Evolutionary conservation across 2,113 vertebrate species (phyloP), one percentile per base, ranked within the genome.

Genomic region (Atractosteus spatula): DNA sequence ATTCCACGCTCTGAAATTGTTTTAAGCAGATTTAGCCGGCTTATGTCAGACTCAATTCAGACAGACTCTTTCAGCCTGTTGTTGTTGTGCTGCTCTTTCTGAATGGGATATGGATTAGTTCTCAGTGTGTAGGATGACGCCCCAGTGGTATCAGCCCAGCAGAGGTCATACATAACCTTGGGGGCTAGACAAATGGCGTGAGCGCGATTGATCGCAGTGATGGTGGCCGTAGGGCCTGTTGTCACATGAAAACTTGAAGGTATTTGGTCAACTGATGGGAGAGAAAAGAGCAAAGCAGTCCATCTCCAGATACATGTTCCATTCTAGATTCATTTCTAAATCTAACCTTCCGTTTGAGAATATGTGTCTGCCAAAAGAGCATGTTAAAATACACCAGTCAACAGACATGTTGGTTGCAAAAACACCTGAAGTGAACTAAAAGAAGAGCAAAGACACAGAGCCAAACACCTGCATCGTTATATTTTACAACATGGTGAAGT

Each of bases 21-120:
- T 83, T 89, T 87, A 90, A 87, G 88, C 78, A 85, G 86, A 81
- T 92, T 86, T 79, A 81, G 75, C 68, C 82, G 86, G 89, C 90
- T 92, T 92, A 92, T 87, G 86, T 91, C 85, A 86, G 83, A 84
- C 78, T 85, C 83, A 89, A 89, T 91, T 87, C 82, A 80, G 71
- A 76, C 75, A 69, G 84, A 79, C 81, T 78, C 81, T 77, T 80
- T 87, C 80, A 77, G 82, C 77, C 76, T 73, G 66, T 82, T 80
- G 66, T 82, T 80, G 82, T 83, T 82, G 73, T 84, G 82, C 71
- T 79, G 70, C 77, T 86, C 83, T 87, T 88, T 85, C 77, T 82
- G 84, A 87, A 82, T 77, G 82, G 80, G 41, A 74, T 81, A 75
- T 83, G 85, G 85, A 88, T 88, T 89, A 86, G 82, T 81, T 81